phyloP scores from a whole-genome alignment of 1,140 invertebrate species.

The Melipona quadrifasciata region DNA sequence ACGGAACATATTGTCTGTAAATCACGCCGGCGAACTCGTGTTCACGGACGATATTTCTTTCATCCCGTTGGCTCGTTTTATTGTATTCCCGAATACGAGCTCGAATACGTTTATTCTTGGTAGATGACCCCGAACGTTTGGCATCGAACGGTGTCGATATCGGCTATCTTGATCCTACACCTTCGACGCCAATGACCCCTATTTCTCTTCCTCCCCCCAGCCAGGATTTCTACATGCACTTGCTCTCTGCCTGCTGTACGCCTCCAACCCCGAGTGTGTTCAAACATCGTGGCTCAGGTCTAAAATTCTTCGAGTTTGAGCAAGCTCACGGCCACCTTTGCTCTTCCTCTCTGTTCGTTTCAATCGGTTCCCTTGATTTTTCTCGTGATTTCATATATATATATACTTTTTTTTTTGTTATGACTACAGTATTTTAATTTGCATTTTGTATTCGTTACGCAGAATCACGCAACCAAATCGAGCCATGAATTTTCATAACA shows the following conservation, averaged over 20 bases:
- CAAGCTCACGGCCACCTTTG: not conserved
- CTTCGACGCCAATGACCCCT: slow-evolving; percentile 51
- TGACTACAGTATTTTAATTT: not conserved
- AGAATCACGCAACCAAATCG: not conserved
- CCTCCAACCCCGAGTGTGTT: slow-evolving; percentile 48
- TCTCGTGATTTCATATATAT: not conserved
- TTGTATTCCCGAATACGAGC: accelerated
- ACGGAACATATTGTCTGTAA: not conserved
- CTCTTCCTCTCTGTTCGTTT: not conserved
- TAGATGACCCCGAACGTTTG: not conserved
- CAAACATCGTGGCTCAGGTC: slow-evolving; percentile 52
- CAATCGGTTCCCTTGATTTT: not conserved
- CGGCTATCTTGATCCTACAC: not conserved
- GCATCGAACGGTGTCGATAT: not conserved
- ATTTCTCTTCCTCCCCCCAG: slow-evolving; percentile 35
- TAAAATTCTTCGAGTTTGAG: slow-evolving; percentile 31
- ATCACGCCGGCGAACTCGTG: not conserved
- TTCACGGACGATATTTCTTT: not conserved
- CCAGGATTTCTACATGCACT: slow-evolving; percentile 17
- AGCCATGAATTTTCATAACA: not conserved
- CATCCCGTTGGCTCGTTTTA: not conserved
- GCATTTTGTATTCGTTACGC: not conserved
- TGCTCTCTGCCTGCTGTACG: slow-evolving; percentile 49
- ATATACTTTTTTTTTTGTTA: not conserved
- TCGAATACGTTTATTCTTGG: not conserved